Conservation (phyloP, 2,888 invertebrate genomes). For the Caenorhabditis sulstoni region DNA sequence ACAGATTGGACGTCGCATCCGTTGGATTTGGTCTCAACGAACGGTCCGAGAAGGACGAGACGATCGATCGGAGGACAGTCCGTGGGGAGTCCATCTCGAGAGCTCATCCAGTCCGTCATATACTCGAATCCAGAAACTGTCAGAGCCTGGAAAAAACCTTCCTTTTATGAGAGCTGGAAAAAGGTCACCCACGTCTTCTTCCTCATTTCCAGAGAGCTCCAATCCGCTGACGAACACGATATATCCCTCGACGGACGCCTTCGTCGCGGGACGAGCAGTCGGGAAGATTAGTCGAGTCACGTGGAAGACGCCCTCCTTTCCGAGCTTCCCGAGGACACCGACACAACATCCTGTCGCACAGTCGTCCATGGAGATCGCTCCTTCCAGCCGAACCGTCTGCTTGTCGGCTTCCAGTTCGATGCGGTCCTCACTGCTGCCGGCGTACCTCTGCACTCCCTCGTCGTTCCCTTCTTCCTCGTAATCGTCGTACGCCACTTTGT, state of each 20-base stretch:
- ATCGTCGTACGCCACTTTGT: constrained; percentile 61
- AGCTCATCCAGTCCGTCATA: constrained; percentile 64
- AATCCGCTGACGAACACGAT: constrained; percentile 66
- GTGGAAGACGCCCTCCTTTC: constrained; percentile 55
- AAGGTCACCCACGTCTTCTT: constrained; percentile 45
- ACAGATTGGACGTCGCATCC: constrained; percentile 57
- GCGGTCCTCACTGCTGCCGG: constrained; percentile 57
- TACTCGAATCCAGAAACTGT: constrained; percentile 49
- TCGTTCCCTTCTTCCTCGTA: constrained; percentile 55
- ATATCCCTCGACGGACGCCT: constrained; percentile 6
- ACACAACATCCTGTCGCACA: constrained; percentile 68
- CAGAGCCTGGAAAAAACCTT: constrained; percentile 38
- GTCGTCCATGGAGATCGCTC: constrained; percentile 60
- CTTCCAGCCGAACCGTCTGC: constrained; percentile 54
- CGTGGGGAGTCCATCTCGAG: not conserved
- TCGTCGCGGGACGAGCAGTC: constrained; percentile 2
- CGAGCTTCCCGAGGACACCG: constrained; percentile 59
- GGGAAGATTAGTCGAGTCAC: constrained; percentile 62
- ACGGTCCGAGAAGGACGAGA: constrained; percentile 50
- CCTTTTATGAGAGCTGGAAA: not conserved
- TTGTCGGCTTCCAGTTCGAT: constrained; percentile 67
- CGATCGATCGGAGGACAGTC: constrained; percentile 34
- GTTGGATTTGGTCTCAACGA: constrained; percentile 40
- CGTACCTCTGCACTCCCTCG: constrained; percentile 41
- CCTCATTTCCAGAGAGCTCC: constrained; percentile 57